Evolutionary conservation across 2,888 invertebrate genomes (phyloP).

Genomic region (Aricia artaxerxes): DNA sequence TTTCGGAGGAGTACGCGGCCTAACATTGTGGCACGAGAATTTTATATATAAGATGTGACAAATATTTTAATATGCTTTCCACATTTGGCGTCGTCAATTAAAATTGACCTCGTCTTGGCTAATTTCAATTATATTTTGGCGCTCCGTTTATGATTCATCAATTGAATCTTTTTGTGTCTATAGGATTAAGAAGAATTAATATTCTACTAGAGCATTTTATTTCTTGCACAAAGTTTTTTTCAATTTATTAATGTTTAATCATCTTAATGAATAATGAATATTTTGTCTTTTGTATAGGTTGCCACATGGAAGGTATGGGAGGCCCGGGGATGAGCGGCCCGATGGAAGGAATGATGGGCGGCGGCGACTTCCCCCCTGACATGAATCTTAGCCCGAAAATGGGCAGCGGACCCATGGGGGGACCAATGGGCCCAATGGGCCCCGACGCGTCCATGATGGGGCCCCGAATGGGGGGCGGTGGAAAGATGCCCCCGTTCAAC

Average conservation of each 20-base stretch:
- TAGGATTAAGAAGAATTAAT: neutral
- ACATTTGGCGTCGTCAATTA: neutral
- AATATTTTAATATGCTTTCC: neutral
- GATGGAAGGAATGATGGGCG: constrained; percentile 79
- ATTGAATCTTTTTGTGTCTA: neutral
- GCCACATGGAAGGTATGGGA: constrained; percentile 77
- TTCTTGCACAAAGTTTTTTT: too few relatives aligned
- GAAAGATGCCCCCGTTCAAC: constrained; percentile 81
- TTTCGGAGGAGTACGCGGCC: too few relatives aligned
- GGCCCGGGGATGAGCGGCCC: constrained; percentile 77
- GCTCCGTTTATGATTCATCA: neutral
- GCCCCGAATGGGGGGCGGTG: constrained; percentile 81
- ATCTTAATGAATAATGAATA: neutral
- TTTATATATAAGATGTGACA: neutral
- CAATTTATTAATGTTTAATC: too few relatives aligned
- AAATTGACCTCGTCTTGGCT: neutral
- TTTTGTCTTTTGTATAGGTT: constrained; percentile 52
- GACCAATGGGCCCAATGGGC: constrained; percentile 76
- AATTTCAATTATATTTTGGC: constrained; percentile 9
- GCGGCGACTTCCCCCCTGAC: constrained; percentile 73
- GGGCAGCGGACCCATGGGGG: constrained; percentile 77
- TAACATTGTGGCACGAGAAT: too few relatives aligned
- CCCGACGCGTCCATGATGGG: constrained; percentile 84
- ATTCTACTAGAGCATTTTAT: neutral
- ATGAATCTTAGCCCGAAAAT: constrained; percentile 85